Evolutionary conservation across 1,140 invertebrate genomes (phyloP), one percentile per base, ranked within the genome.

Genomic region (Drosophila nikananu): DNA sequence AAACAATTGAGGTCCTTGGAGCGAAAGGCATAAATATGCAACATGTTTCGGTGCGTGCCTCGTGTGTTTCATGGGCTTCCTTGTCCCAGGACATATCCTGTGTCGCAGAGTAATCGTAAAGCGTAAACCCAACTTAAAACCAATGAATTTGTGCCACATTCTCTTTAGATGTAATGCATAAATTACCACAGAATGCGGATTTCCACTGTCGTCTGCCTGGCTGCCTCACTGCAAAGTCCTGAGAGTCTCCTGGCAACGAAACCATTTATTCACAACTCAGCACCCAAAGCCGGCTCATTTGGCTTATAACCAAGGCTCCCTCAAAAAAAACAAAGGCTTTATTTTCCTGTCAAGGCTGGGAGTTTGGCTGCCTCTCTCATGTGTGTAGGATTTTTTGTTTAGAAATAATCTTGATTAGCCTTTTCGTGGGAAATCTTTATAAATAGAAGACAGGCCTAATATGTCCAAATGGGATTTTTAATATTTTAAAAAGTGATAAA

Each of bases 1-100:
- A 86, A 87, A 87, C 84, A 81, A 89, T 89, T 80, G 58, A n/a
- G 35, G 23, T 35, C 39, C 32, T 15, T 37, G 44, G 57, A 48
- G 48, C 30, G 44, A 44, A n/a, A 49, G 49, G 64, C 46, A 74
- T 73, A 75, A 62, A 64, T 80, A 87, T 84, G 86, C 84, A 87
- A 89, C 80, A 84, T 66, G 77, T 89, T 77, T 86, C 52, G 35
- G 54, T 39, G 71, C 42, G 76, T 61, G 64, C 80, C 72, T 87
- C 76, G 70, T 66, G 68, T 55, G 46, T 39, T 37, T 78, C 77
- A 87, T 63, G 83, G 61, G 42, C 27, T 66, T 41, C 46, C 41
- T 17, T 27, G 13, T 23, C 48, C 39, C 44, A 44, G 52, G n/a
- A 63, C 48, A 44, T 44, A 23, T 48, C 30, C 48, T 57, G 35